phyloP scores from a whole-genome alignment of 2,797 vertebrate species.

The Myiotriccus ornatus region DNA sequence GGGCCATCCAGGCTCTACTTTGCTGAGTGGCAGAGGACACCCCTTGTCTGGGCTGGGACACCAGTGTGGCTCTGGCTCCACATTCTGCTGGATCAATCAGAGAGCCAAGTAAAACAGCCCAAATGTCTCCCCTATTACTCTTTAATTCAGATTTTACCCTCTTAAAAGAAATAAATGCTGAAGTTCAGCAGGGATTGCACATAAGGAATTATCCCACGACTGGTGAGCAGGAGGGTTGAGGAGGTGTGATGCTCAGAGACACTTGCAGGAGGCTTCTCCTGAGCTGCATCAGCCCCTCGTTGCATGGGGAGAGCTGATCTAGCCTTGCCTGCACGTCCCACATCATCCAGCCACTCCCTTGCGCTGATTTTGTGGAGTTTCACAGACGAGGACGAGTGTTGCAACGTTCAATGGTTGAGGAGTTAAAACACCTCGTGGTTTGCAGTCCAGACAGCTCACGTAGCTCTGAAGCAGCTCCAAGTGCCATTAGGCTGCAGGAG shows the following conservation, averaged over 20 bases:
- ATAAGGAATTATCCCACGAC: accelerated
- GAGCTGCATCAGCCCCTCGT: accelerated
- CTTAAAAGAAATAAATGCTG: not conserved
- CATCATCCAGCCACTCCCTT: not conserved
- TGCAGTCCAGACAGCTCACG: accelerated
- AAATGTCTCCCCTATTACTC: not conserved
- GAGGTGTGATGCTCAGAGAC: accelerated
- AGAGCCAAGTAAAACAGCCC: not conserved
- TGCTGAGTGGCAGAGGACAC: not conserved
- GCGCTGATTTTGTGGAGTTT: not conserved
- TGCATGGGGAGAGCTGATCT: not conserved
- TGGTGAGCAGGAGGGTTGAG: not conserved
- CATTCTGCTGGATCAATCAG: not conserved
- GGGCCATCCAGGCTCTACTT: not conserved
- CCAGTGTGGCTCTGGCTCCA: not conserved
- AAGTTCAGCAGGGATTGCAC: not conserved
- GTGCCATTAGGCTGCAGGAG: not conserved
- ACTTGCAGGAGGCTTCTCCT: not conserved
- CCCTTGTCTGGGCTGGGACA: not conserved
- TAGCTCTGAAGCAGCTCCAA: not conserved
- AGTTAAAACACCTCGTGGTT: not conserved
- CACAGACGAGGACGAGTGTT: accelerated
- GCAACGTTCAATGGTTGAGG: not conserved
- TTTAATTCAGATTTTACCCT: not conserved
- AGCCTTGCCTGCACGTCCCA: not conserved